Base-by-base conservation (phyloP, 2,797 vertebrate genomes). In the Anomalospiza imberbis region DNA sequence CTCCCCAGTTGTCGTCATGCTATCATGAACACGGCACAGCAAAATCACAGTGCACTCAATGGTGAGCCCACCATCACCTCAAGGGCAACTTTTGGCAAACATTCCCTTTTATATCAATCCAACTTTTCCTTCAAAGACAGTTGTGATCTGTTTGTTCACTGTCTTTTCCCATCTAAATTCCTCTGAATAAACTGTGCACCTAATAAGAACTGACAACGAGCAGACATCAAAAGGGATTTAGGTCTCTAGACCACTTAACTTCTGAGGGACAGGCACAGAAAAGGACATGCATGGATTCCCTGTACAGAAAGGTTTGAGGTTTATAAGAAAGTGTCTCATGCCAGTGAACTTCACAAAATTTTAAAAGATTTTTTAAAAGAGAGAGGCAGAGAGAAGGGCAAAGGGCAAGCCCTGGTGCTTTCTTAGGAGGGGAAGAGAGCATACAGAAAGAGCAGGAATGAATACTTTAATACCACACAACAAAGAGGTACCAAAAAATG, bases 171-270 rank as follows among this genome's bases (percentile, higher is more conserved):
- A 60, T 51, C 77, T 94, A 89, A 92, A 94, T 91, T 94, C 91
- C 70, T 93, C 73, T 76, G 81, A 95, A 85, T 83, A 89, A 91
- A 67, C 61, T 83, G 53, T 21, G 48, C 32, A 67, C 74, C 87
- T 96, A 94, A 93, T 84, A 88, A 88, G 89, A 95, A 85, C 73
- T 93, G 92, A 95, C 94, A 94, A 77, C 0, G 2, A 85, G 75
- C 70, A 85, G 87, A 91, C 76, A 88, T 93, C 93, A 95, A 90
- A 96, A 85, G 78, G 54, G 38, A 73, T 86, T 87, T 85, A 42
- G 53, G 73, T 75, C 66, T 87, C 53, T 17, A 3, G 32, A 78
- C 25, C 0, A 0, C 24, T 88, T 89, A 91, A 89, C 79, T 85
- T 60, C 13, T 70, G 38, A 85, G 58, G 7, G 4, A 75, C 19